Evolutionary conservation across 2,113 vertebrate genomes (phyloP).

Genomic region (Crotalus helleri): DNA sequence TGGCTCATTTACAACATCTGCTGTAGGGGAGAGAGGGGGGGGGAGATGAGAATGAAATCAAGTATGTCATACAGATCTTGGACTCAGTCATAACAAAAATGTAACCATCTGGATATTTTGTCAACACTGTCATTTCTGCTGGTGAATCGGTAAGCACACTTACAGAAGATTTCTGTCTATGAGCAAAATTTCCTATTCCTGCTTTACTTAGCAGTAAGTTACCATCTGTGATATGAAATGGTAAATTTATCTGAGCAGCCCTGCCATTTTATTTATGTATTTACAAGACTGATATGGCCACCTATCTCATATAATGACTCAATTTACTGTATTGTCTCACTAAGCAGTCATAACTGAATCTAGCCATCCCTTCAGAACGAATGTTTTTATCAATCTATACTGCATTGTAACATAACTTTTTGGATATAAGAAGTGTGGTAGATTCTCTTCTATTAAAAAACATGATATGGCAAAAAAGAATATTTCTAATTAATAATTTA

Average conservation of each 20-base stretch:
- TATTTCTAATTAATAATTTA: neutral
- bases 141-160: neutral
- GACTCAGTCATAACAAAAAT: neutral
- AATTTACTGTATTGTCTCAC: neutral
- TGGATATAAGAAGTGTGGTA: neutral
- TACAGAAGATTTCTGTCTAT: neutral
- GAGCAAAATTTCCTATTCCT: neutral
- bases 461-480: neutral
- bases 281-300: neutral
- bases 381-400: neutral
- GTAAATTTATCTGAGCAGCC: neutral
- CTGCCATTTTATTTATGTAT: neutral
- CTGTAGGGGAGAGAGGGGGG: neutral
- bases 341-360: neutral
- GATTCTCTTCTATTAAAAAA: neutral
- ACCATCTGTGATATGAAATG: neutral
- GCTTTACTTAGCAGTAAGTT: conserved; percentile 6
- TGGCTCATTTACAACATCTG: neutral
- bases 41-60: neutral
- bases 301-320: neutral
- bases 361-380: neutral
- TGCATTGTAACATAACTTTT: neutral
- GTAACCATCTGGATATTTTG: conserved; percentile 22
- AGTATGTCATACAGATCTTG: neutral
- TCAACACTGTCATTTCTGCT: conserved; percentile 4